Conservation (phyloP, 2,113 vertebrate species). For the Lepidothrix coronata region DNA sequence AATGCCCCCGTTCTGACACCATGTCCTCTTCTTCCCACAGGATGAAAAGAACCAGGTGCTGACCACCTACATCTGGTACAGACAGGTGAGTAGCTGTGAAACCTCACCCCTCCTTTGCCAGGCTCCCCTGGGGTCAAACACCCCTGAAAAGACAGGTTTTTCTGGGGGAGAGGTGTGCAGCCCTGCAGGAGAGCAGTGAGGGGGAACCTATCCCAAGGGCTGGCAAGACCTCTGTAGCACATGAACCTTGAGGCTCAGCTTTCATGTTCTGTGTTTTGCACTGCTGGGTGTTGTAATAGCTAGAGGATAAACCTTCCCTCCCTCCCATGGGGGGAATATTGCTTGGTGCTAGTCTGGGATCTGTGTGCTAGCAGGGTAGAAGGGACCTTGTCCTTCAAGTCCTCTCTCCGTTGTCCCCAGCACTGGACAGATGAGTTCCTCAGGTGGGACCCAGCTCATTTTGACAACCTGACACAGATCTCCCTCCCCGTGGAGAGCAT, state of each 20-base stretch:
- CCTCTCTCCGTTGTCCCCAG: constrained; percentile 58
- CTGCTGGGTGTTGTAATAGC: rapidly evolving
- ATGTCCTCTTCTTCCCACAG: constrained; percentile 59
- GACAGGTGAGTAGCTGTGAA: constrained; percentile 79
- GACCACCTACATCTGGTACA: constrained; percentile 97
- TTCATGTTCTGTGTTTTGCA: rapidly evolving
- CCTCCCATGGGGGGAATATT: rapidly evolving
- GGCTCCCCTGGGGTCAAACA: rapidly evolving
- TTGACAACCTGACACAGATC: constrained; percentile 88
- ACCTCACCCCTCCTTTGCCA: rapidly evolving
- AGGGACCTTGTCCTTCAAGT: background rate
- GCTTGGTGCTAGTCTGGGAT: background rate
- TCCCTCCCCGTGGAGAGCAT: constrained; percentile 88
- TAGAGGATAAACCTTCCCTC: background rate
- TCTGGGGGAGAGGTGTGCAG: background rate
- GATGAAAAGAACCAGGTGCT: constrained; percentile 98
- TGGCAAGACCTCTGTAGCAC: background rate
- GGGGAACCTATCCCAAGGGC: background rate
- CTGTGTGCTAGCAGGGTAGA: background rate
- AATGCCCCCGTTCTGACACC: rapidly evolving
- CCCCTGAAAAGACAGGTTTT: background rate
- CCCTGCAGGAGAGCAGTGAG: background rate
- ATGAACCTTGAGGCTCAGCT: rapidly evolving
- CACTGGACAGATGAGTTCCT: constrained; percentile 94
- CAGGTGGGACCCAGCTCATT: constrained; percentile 86